A percentile compares a stretch with the other conserved stretches of the same genome.
These are phyloP conservation scores for Apis cerana DNA, from an alignment of 1,140 invertebrate species.

Conservation along the genomic window DNA sequence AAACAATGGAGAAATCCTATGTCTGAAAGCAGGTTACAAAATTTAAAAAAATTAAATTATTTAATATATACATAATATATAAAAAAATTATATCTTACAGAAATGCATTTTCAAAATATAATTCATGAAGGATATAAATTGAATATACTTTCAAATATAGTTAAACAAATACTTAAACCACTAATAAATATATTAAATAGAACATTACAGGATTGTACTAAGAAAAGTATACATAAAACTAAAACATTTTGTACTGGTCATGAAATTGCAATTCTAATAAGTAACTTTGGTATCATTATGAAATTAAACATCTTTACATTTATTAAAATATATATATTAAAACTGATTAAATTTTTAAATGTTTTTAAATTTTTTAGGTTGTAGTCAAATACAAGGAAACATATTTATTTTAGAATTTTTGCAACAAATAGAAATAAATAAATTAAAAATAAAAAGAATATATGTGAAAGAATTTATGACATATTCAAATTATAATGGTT, in stretches of 20 bases:
- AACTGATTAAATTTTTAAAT: background rate
- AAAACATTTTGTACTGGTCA: slow-evolving; percentile 47
- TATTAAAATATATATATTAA: too few relatives aligned
- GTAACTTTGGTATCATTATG: slow-evolving; percentile 60
- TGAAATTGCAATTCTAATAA: slow-evolving; percentile 62
- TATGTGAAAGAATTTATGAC: slow-evolving; percentile 85
- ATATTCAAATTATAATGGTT: slow-evolving; percentile 81
- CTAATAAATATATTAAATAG: background rate
- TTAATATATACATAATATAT: background rate
- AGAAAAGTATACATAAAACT: background rate
- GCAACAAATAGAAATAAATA: slow-evolving; percentile 71
- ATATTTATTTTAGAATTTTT: slow-evolving; percentile 84
- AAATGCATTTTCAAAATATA: background rate
- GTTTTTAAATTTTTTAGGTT: slow-evolving; percentile 77
- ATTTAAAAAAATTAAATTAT: background rate
- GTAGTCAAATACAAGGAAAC: slow-evolving; percentile 84
- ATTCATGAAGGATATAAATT: too few relatives aligned
- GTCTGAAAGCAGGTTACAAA: slow-evolving; percentile 63
- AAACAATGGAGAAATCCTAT: slow-evolving; percentile 58
- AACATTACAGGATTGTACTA: slow-evolving; percentile 6
- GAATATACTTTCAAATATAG: slow-evolving; percentile 1
- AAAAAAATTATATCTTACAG: slow-evolving; percentile 8
- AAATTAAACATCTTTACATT: background rate
- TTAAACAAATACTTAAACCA: slow-evolving; percentile 21
- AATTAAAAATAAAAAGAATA: slow-evolving; percentile 80